These are phyloP conservation scores for Muscidifurax raptorellus DNA, from an alignment of 1,140 invertebrate genomes.

Conservation along the genomic window DNA sequence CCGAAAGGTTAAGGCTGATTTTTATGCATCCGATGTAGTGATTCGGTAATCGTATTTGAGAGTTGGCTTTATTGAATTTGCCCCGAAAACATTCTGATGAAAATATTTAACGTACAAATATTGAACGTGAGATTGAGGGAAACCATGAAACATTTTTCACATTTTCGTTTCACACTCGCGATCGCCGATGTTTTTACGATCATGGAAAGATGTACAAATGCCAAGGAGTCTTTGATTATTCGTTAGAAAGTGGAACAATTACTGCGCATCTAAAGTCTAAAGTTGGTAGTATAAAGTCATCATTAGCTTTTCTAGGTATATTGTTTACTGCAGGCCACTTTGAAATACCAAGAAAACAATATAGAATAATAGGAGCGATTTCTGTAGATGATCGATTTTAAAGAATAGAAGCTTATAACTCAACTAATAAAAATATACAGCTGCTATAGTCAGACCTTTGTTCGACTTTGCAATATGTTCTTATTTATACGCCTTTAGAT, in stretches of 20 bases:
- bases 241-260: not conserved
- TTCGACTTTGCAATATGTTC: not conserved
- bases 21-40: slow-evolving; percentile 41
- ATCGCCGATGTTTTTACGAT: too few species aligned
- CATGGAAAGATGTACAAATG: not conserved
- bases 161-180: not conserved
- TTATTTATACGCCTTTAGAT: not conserved
- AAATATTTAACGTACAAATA: slow-evolving; percentile 48
- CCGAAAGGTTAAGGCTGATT: slow-evolving; percentile 37
- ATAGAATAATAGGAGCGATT: not conserved
- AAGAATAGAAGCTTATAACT: not conserved
- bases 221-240: not conserved
- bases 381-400: not conserved
- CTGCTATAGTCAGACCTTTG: not conserved
- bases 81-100: not conserved
- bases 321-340: not conserved
- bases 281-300: not conserved
- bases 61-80: slow-evolving; percentile 41
- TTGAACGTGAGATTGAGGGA: slow-evolving; percentile 12
- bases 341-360: not conserved
- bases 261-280: not conserved
- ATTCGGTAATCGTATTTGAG: slow-evolving; percentile 27
- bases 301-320: not conserved
- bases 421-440: not conserved
- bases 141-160: not conserved